phyloP scores from a whole-genome alignment of 2,113 vertebrate species.

The Columbina picui region DNA sequence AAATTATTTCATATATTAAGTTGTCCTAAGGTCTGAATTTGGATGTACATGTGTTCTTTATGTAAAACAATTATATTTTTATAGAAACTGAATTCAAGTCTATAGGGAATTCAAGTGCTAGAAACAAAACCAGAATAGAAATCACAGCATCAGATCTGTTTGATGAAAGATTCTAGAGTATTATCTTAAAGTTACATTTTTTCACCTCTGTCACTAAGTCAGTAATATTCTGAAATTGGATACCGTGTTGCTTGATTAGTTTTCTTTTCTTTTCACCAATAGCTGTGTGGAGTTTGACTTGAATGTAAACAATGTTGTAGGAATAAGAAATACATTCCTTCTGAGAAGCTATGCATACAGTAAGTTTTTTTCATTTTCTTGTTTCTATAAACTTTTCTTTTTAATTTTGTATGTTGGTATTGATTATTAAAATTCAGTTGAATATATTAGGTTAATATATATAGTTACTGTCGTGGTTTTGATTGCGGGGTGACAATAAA shows the following conservation, averaged over 20 bases:
- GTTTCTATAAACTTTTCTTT: background rate
- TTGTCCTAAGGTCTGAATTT: background rate
- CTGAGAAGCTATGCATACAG: constrained; percentile 91
- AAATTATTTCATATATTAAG: background rate
- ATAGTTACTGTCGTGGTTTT: too few species aligned
- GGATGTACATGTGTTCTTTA: background rate
- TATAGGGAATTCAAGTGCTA: background rate
- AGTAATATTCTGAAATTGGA: background rate
- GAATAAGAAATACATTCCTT: constrained; percentile 98
- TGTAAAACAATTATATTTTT: background rate
- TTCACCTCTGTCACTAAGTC: background rate
- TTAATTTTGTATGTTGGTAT: background rate
- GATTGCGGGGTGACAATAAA: too few species aligned
- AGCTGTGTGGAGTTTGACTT: constrained; percentile 96
- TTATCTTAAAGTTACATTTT: background rate
- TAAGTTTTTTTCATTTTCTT: constrained; percentile 75
- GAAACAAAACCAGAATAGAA: background rate
- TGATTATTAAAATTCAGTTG: background rate
- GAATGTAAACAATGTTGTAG: constrained; percentile 96
- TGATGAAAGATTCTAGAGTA: background rate
- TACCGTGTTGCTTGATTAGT: background rate
- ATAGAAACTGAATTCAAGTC: background rate
- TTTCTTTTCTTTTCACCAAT: background rate
- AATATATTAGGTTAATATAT: background rate
- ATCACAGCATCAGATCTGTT: background rate